Evolutionary conservation across 2,797 vertebrate genomes (phyloP), one percentile per base, ranked within the genome.

Genomic region (Pelobates cultripes): DNA sequence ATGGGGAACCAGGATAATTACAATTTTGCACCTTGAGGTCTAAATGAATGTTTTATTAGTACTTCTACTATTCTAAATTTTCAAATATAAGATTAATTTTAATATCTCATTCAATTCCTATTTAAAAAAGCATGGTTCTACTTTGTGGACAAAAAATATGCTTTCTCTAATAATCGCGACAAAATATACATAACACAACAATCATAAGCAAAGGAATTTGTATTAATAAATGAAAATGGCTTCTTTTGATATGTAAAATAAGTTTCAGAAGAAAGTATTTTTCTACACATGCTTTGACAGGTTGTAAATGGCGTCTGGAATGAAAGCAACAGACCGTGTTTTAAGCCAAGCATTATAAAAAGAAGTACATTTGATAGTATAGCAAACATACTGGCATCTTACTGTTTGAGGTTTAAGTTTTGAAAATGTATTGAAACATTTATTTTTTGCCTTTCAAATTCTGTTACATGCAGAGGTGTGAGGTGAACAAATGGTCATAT

Each of bases 341-440:
- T 44, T 51, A 69, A 63, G 43, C 15, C 14, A 51, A 64, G 55
- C 74, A 17, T 81, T 5, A 75, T 3, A 64, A 66, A 80, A 76
- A 75, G 63, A 81, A 61, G 8, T 45, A 70, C 41, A 75, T 80
- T 72, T 79, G 57, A 73, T 73, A 79, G 8, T 51, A 72, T 40
- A 53, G 57, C 70, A 64, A 51, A 67, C 40, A 28, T 64, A 64
- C 55, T 57, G 55, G 17, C 61, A 64, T 17, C 61, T 64, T 64
- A 64, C 17, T 17, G 28, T 64, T 10, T 64, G 5, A 64, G 61
- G 17, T 40, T 64, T 28, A 7, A 6, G 14, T 64, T 6, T 28
- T 64, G 15, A n/a, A 64, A 7, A 1, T 64, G 61, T 17, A 40
- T 64, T 64, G 61, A 64, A 64, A 64, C 47, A 3, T 64, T 64